Evolutionary conservation across 1,140 invertebrate species (phyloP).

Genomic region (Drosophila sp.): DNA sequence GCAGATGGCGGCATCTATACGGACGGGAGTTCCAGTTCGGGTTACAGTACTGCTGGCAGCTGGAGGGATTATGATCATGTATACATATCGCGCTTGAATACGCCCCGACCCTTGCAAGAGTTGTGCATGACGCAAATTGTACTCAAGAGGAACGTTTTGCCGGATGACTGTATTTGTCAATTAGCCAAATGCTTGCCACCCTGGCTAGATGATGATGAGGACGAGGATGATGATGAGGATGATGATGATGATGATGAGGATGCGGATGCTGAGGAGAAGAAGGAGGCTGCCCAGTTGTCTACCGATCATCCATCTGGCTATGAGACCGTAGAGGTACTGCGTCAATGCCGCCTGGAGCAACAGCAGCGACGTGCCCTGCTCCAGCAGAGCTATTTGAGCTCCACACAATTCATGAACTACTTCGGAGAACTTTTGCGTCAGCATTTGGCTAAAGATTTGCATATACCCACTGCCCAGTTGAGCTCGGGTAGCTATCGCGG

Average conservation of each 20-base stretch:
- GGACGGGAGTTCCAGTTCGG: slow-evolving; percentile 58
- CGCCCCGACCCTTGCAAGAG: slow-evolving; percentile 61
- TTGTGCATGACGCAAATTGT: slow-evolving; percentile 27
- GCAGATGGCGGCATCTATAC: slow-evolving; percentile 39
- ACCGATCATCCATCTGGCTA: slow-evolving; percentile 68
- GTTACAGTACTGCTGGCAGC: slow-evolving; percentile 61
- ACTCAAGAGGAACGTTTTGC: slow-evolving; percentile 62
- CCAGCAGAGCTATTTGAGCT: slow-evolving; percentile 85
- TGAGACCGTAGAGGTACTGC: slow-evolving; percentile 65
- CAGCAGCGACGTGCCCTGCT: slow-evolving; percentile 79
- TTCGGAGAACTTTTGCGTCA: slow-evolving; percentile 86
- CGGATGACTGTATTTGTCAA: slow-evolving; percentile 59
- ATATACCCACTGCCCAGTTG: slow-evolving; percentile 84
- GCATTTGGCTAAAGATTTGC: slow-evolving; percentile 84
- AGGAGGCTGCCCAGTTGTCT: neutral
- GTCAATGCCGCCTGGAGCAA: slow-evolving; percentile 80
- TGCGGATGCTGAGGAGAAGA: slow-evolving; percentile 79
- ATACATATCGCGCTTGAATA: slow-evolving; percentile 67
- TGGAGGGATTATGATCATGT: slow-evolving; percentile 70
- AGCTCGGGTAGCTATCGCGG: slow-evolving; percentile 84
- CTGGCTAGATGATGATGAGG: slow-evolving; percentile 69
- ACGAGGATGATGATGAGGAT: slow-evolving; percentile 67
- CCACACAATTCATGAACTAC: slow-evolving; percentile 85
- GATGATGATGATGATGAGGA: slow-evolving; percentile 69
- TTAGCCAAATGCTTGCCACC: slow-evolving; percentile 59